These are phyloP conservation scores for Acanthochromis polyacanthus DNA, from an alignment of 2,113 vertebrate genomes.

Conservation along the genomic window DNA sequence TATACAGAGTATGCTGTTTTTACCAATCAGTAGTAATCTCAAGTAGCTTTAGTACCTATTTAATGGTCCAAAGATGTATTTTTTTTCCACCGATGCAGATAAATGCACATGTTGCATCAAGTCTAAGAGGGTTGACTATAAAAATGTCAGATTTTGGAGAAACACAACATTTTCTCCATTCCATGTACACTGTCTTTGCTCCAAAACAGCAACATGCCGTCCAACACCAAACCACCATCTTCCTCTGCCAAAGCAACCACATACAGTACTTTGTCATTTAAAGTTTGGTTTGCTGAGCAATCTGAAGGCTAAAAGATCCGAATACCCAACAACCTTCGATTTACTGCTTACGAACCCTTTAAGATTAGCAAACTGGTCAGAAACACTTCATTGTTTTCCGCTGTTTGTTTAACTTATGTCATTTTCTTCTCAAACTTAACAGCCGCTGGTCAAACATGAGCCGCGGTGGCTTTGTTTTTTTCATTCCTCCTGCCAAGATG, in stretches of 20 bases:
- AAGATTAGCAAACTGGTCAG: constrained; percentile 1
- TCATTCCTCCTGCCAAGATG: not conserved
- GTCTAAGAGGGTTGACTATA: not conserved
- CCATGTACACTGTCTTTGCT: not conserved
- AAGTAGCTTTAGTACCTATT: too few relatives aligned
- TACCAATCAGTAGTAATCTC: too few relatives aligned
- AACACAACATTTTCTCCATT: constrained; percentile 22
- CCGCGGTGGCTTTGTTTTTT: constrained; percentile 9
- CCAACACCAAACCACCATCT: constrained; percentile 38
- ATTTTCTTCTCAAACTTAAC: constrained; percentile 1
- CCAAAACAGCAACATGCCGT: constrained; percentile 42
- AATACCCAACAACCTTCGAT: constrained; percentile 6
- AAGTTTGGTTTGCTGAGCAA: constrained; percentile 37
- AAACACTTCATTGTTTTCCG: not conserved
- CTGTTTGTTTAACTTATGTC: not conserved
- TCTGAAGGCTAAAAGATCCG: constrained; percentile 16
- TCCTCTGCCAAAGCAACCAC: constrained; percentile 50
- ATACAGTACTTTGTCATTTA: constrained; percentile 35
- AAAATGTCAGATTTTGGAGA: not conserved
- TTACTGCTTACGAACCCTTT: constrained; percentile 17
- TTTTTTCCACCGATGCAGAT: too few relatives aligned
- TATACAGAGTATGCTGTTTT: too few relatives aligned
- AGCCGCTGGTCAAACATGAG: constrained; percentile 2
- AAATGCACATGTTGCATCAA: too few relatives aligned
- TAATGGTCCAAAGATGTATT: too few relatives aligned